Base-by-base conservation (phyloP, 2,797 vertebrate genomes). In the Psittacula derbiana region DNA sequence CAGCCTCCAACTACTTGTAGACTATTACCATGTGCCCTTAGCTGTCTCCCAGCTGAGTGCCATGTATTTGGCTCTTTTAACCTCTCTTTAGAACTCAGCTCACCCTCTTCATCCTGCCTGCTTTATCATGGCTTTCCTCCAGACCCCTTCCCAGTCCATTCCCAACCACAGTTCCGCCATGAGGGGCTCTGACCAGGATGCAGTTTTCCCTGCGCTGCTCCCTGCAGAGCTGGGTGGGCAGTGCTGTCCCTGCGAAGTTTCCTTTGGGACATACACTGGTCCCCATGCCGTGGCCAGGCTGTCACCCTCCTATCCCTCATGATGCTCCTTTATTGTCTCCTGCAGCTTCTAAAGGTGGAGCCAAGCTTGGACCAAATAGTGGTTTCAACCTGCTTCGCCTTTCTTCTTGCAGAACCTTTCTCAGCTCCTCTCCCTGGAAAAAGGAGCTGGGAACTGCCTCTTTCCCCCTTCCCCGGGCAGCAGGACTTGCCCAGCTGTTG, bases 161-260 rank as follows among this genome's bases (percentile, higher is more conserved):
- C 49, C 43, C 38, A 1, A 3, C 10, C 0, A 3, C 10, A 10
- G 44, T 9, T 76, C 28, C 61, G 44, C n/a, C 4, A 0, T 1
- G 25, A 66, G 36, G 12, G 33, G 23, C 41, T 66, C 55, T 60
- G 82, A 16, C 1, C 1, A 7, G 73, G 43, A 20, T 4, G 30
- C 43, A 89, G 19, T 12, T 43, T 46, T 61, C 36, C 40, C 41
- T 4, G 4, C 12, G 10, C 15, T 53, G 62, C 30, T 72, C 12
- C 38, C 41, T 8, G 2, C 14, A 53, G 66, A n/a, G 36, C 40
- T 41, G 67, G 33, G 10, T 1, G 7, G 12, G n/a, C 11, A 57
- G 64, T 11, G 23, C 16, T 72, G 65, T 57, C 47, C 33, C 23
- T 6, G 5, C 0, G 2, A 21, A 6, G 3, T 72, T 40, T 62